Evolutionary conservation across 2,113 vertebrate genomes (phyloP), one percentile per base, ranked within the genome.

Genomic region (Gallinago jamesoni): DNA sequence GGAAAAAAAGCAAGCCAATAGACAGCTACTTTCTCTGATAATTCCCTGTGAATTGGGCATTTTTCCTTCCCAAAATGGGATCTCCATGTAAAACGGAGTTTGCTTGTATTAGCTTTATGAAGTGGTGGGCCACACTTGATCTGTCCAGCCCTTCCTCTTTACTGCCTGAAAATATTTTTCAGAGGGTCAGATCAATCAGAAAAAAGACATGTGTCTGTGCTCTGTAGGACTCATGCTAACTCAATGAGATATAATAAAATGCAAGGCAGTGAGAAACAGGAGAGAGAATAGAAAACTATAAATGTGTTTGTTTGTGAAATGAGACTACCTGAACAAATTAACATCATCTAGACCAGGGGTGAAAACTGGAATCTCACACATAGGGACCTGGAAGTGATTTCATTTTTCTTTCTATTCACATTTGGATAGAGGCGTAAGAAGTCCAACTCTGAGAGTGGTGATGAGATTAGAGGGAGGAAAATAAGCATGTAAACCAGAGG

Each of bases 401-500:
- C 4, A 16, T 35, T 84, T 2, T 11, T 67, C n/a, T 14, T 75
- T 15, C 25, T 37, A 57, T 4, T 1, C 20, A 27, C 5, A 15
- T 60, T 52, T 68, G 37, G 10, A 19, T 7, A 47, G 18, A 68
- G 21, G 15, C 30, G 5, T 31, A 66, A 60, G 27, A 66, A 78
- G 43, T 84, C 1, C 16, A 41, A 1, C 5, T 35, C 8, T 28
- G 22, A 70, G 75, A 6, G 3, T 15, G 1, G 2, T 23, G 25
- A 55, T 21, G 18, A 66, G 2, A n/a, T 41, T n/a, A 59, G 24
- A 63, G 9, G 8, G 5, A 70, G 14, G 9, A 87, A 91, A 89
- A 70, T 37, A 30, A 55, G 3, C 2, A 10, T 0, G 0, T 14
- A 14, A 66, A 35, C 6, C 3, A 53, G 22, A 68, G 2, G 1